Evolutionary conservation across 2,888 invertebrate genomes (phyloP), one percentile per base, ranked within the genome.

Genomic region (Aricia artaxerxes): DNA sequence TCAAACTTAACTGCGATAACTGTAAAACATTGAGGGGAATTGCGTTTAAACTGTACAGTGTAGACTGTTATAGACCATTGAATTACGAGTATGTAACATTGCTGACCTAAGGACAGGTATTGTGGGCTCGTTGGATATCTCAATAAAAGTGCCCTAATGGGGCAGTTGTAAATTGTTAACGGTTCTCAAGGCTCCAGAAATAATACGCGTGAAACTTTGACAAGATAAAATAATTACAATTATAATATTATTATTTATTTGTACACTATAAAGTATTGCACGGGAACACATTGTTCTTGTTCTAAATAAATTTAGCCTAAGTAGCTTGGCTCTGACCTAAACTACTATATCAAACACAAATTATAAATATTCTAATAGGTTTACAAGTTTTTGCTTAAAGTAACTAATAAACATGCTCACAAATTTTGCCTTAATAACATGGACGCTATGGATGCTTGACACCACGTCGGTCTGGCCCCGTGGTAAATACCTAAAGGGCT

Each of bases 21-120:
- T 64, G 64, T 64, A 64, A 61, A 64, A 64, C 64, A 64, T 64
- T 64, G n/a, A 24, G 24, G 61, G 61, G 35, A 35, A 4, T 61
- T 64, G 64, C 2, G 64, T 64, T 64, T 64, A 69, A 69, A 69
- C 13, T 4, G 69, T 69, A 69, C 35, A 69, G 11, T 31, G 64
- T 69, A 69, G 13, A 69, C 31, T 69, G 64, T 69, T 69, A 4
- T 69, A 35, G 11, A 69, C 35, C 3, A 38, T 24, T 24, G 1
- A 7, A n/a, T 61, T 24, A n/a, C n/a, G n/a, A n/a, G n/a, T n/a
- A 61, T 61, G 7, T 61, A 16, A 61, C n/a, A 5, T n/a, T n/a
- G 7, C 69, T 69, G 16, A 13, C 13, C 13, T 69, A 35, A 38
- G 13, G 35, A 38, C 6, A 69, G 13, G 35, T 35, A 13, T 13